Conservation (phyloP, 2,113 vertebrate species). For the Struthidea cinerea region DNA sequence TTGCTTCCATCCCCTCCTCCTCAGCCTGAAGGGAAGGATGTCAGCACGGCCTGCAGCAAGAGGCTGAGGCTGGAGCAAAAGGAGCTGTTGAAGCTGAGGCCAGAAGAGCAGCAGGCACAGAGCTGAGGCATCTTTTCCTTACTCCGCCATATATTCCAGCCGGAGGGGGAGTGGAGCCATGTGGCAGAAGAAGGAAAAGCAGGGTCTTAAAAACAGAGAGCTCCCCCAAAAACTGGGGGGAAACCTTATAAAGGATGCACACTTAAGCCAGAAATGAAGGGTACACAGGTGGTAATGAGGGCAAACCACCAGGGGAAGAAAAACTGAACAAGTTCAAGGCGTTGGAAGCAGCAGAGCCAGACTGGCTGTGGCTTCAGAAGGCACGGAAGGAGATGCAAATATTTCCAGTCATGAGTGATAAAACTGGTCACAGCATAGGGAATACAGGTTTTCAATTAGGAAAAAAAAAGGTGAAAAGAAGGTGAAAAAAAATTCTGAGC, state of each 20-base stretch:
- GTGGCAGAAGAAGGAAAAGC: neutral
- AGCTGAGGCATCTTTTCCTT: neutral
- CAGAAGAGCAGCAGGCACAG: neutral
- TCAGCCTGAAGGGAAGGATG: accelerated
- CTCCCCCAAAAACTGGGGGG: neutral
- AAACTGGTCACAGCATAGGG: neutral
- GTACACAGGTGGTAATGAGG: neutral
- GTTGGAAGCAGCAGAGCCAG: neutral
- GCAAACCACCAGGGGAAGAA: neutral
- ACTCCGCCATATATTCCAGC: neutral
- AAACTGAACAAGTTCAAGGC: neutral
- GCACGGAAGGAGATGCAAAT: neutral
- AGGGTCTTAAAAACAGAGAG: neutral
- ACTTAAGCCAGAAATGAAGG: neutral
- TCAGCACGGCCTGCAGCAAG: neutral
- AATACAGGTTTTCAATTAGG: neutral
- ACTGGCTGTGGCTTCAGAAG: neutral
- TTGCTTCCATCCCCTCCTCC: neutral
- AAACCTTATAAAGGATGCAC: neutral
- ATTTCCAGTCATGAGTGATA: neutral
- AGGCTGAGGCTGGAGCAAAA: neutral
- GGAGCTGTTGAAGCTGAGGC: neutral
- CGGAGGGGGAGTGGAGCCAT: neutral
- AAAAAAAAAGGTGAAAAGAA: neutral
- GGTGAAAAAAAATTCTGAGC: neutral